Evolutionary conservation across 2,113 vertebrate genomes (phyloP), one percentile per base, ranked within the genome.

Genomic region (Synchiropus splendidus): DNA sequence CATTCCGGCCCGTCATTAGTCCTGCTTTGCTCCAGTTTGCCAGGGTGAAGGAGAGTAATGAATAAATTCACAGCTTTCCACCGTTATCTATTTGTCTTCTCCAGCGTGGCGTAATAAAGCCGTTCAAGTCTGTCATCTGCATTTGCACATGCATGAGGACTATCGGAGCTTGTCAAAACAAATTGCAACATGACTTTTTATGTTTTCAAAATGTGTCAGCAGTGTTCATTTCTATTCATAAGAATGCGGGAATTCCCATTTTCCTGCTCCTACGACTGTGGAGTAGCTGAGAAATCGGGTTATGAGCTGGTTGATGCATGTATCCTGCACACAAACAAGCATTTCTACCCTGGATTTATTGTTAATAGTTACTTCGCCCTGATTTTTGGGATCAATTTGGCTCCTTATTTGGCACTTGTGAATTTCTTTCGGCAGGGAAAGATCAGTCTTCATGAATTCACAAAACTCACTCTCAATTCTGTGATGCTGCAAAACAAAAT

Each of bases 1-100:
- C 59, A 55, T 59, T 67, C 64, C 48, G 51, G 58, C 47, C 67
- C 57, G 54, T 67, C 73, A 64, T 74, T 70, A 74, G 49, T 72
- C 62, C 64, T 58, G 52, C 55, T 73, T 61, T 61, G 18, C 57
- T 70, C 46, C 71, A 58, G 37, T 68, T 68, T 68, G 59, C 72
- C 59, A 59, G 18, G 39, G 16, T 63, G 56, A 67, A 45, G 51
- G 62, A 56, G 54, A 38, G 48, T 56, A 50, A 70, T 63, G 62
- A 76, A 74, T 69, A 52, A 40, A 56, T 58, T 53, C 49, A 44
- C 18, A 46, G 47, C 42, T 44, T 48, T 62, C 18, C 48, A 39
- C 43, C 15, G 31, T 18, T 27, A 27, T 27, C 21, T 27, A 16
- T 44, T 48, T 60, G 30, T 44, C 41, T 33, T 51, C 36, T 41